Evolutionary conservation across 2,113 vertebrate genomes (phyloP).

Genomic region (Tichodroma muraria): DNA sequence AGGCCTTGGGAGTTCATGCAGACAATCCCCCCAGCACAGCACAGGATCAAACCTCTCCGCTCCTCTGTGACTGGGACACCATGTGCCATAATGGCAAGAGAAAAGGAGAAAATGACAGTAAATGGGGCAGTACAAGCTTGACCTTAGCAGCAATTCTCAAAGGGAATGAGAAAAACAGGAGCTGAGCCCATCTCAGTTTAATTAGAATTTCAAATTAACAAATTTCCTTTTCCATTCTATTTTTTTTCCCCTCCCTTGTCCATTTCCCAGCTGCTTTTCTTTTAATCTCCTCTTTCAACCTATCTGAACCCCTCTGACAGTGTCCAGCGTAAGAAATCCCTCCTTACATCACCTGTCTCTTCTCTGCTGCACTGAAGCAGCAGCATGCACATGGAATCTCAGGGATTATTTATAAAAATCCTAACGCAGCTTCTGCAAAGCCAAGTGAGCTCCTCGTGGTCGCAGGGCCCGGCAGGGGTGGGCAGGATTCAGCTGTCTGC

Average conservation of each 20-base stretch:
- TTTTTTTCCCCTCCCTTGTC: accelerated
- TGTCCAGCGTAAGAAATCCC: background rate
- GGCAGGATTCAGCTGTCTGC: conserved; percentile 1
- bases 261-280: background rate
- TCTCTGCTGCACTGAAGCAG: background rate
- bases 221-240: background rate
- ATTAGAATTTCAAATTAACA: conserved; percentile 5
- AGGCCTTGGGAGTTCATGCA: background rate
- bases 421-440: background rate
- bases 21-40: background rate
- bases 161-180: background rate
- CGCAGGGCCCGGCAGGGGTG: background rate
- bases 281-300: background rate
- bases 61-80: background rate
- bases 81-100: background rate
- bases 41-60: background rate
- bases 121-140: background rate
- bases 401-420: background rate
- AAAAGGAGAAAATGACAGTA: background rate
- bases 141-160: background rate
- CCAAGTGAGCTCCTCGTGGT: background rate
- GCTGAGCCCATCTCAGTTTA: background rate
- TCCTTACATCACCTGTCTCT: accelerated
- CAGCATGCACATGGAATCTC: background rate
- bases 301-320: background rate